Evolutionary conservation across 2,888 invertebrate genomes (phyloP).

Genomic region (Anorthoa munda): DNA sequence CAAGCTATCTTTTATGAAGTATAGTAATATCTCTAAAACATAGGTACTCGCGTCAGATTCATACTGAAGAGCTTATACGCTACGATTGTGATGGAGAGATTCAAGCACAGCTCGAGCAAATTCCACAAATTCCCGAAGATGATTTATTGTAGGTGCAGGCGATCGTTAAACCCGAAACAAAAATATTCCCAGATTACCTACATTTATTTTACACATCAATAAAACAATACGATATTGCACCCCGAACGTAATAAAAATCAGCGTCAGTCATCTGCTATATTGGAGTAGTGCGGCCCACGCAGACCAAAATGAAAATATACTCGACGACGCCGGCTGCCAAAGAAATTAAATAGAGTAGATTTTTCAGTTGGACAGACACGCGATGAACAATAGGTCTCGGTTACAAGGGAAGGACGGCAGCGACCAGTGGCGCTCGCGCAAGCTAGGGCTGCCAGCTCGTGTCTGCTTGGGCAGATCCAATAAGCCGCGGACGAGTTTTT

Average conservation of each 20-base stretch:
- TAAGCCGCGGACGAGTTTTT: neutral
- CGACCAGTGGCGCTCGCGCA: conserved; percentile 72
- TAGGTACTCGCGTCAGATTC: neutral
- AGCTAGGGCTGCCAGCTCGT: conserved; percentile 52
- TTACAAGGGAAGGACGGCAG: conserved; percentile 82
- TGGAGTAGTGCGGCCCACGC: conserved; percentile 82
- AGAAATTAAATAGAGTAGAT: conserved; percentile 88
- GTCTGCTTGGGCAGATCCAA: conserved; percentile 17
- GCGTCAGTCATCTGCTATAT: conserved; percentile 86
- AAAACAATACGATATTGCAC: conserved; percentile 87
- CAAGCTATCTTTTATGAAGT: too few relatives aligned
- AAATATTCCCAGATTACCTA: conserved; percentile 73
- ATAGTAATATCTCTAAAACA: conserved; percentile 18
- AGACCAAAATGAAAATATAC: conserved; percentile 86
- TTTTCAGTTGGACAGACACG: conserved; percentile 85
- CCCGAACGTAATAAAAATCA: conserved; percentile 85
- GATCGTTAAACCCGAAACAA: conserved; percentile 66
- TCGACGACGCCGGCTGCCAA: conserved; percentile 86
- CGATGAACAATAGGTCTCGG: conserved; percentile 86
- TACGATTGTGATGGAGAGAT: neutral
- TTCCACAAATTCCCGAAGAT: conserved; percentile 41
- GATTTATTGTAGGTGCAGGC: conserved; percentile 64
- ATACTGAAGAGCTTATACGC: conserved; percentile 6
- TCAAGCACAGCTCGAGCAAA: conserved; percentile 5
- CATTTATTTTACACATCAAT: conserved; percentile 81